phyloP scores from a whole-genome alignment of 2,888 invertebrate genomes.

The Ochlodes sylvanus region DNA sequence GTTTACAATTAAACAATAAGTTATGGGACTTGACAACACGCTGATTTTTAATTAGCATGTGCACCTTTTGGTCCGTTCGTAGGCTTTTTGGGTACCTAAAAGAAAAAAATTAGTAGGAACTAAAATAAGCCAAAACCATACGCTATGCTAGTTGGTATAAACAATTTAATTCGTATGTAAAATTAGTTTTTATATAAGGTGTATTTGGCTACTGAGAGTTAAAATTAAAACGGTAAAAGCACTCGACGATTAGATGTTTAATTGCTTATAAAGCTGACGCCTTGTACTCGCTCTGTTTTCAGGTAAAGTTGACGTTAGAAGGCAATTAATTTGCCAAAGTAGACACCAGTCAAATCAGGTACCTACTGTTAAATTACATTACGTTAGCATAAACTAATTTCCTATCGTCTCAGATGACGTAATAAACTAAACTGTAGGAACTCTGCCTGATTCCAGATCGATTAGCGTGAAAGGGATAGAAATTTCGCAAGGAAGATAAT shows the following conservation, averaged over 20 bases:
- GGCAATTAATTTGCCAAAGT: slow-evolving; percentile 12
- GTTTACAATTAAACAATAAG: too few relatives aligned
- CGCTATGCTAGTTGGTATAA: background rate
- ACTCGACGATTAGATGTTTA: slow-evolving; percentile 7
- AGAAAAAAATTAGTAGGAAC: too few relatives aligned
- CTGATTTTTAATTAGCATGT: too few relatives aligned
- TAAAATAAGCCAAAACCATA: too few relatives aligned
- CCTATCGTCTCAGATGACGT: background rate
- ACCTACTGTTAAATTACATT: background rate
- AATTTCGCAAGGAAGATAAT: too few relatives aligned
- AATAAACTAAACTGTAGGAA: too few relatives aligned
- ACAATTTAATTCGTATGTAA: background rate
- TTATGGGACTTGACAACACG: too few relatives aligned
- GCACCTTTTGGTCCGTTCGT: too few relatives aligned
- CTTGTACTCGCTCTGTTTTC: background rate
- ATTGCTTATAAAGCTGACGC: slow-evolving; percentile 18
- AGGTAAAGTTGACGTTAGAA: slow-evolving; percentile 13
- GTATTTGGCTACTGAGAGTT: background rate
- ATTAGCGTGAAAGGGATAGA: too few relatives aligned
- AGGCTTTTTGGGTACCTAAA: too few relatives aligned
- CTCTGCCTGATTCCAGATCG: too few relatives aligned
- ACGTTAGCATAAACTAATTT: background rate
- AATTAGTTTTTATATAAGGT: background rate
- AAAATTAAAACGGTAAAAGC: background rate
- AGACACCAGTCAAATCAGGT: background rate